Evolutionary conservation across 2,113 vertebrate genomes (phyloP).

Genomic region (Oreochromis aureus): DNA sequence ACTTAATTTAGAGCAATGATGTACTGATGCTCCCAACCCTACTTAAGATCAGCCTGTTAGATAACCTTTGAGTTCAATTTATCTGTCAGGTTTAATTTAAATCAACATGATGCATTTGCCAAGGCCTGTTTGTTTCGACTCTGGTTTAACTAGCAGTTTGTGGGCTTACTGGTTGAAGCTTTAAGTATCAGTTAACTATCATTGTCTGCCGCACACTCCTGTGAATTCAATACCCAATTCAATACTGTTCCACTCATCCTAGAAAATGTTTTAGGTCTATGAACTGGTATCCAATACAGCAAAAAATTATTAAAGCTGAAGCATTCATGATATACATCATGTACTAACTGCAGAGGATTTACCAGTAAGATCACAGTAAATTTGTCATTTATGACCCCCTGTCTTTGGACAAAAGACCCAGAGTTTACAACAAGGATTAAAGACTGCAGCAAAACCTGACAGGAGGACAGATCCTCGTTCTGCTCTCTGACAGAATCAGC

Average conservation of each 20-base stretch:
- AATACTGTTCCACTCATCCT: not conserved
- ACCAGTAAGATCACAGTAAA: not conserved
- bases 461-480: not conserved
- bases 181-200: not conserved
- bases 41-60: conserved; percentile 54
- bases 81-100: conserved; percentile 57
- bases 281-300: not conserved
- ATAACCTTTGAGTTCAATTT: conserved; percentile 55
- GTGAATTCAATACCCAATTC: not conserved
- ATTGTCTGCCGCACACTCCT: not conserved
- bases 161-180: not conserved
- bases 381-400: not conserved
- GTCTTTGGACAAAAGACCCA: not conserved
- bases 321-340: not conserved
- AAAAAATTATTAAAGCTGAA: not conserved
- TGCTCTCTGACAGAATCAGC: not conserved
- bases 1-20: conserved; percentile 57
- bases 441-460: not conserved
- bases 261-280: not conserved
- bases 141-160: conserved; percentile 27
- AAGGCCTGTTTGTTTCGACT: conserved; percentile 33
- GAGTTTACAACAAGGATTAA: not conserved
- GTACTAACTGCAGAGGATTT: not conserved
- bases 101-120: conserved; percentile 53
- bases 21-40: conserved; percentile 38